These are phyloP conservation scores for Eubucco bourcierii DNA, from an alignment of 2,113 vertebrate genomes.

Conservation along the genomic window DNA sequence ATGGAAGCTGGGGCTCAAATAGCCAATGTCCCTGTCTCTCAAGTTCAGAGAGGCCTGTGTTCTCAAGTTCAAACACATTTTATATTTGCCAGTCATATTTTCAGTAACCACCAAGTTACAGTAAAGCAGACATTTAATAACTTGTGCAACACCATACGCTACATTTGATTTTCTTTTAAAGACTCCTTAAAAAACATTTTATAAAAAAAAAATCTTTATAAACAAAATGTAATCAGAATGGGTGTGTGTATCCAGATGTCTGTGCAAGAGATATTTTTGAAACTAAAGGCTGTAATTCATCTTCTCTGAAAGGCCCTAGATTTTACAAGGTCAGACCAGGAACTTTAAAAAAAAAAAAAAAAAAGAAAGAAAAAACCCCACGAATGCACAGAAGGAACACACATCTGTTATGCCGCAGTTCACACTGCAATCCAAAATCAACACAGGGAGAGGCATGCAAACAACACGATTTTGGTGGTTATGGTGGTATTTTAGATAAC, in stretches of 20 bases:
- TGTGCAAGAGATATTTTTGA: slow-evolving; percentile 30
- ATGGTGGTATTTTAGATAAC: neutral
- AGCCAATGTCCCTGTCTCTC: neutral
- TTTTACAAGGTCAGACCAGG: slow-evolving; percentile 31
- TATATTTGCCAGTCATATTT: slow-evolving; percentile 9
- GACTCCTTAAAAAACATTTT: neutral
- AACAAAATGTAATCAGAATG: neutral
- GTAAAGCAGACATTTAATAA: slow-evolving; percentile 19
- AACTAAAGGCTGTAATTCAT: slow-evolving; percentile 2
- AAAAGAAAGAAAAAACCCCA: no score
- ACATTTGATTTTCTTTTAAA: slow-evolving; percentile 26
- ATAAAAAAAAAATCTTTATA: neutral
- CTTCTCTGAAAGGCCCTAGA: neutral
- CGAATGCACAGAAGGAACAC: neutral
- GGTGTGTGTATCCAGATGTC: neutral
- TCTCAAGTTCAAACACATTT: slow-evolving; percentile 46
- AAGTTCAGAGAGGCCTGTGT: neutral
- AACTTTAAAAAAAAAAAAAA: slow-evolving; percentile 26
- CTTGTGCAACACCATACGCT: neutral
- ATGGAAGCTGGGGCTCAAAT: slow-evolving; percentile 27
- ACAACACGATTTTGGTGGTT: neutral
- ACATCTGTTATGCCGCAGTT: neutral
- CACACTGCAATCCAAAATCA: slow-evolving; percentile 15
- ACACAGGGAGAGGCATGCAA: neutral
- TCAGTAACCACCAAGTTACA: neutral